Conservation (phyloP, 1,140 invertebrate genomes). For the Tribolium castaneum region DNA sequence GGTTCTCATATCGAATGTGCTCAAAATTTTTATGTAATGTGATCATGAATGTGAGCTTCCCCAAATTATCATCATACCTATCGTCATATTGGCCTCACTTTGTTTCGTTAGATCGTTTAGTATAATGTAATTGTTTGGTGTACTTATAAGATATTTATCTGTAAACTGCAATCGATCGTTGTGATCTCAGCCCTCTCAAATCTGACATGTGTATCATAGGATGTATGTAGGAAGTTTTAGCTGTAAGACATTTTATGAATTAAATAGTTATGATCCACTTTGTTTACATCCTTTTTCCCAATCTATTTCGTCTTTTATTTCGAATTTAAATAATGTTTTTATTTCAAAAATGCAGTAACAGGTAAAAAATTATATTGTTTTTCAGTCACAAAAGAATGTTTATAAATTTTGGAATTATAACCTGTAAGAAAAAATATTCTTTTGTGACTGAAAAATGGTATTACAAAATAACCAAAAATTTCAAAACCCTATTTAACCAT, state of each 20-base stretch:
- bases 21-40: slow-evolving; percentile 45
- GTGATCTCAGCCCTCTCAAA: slow-evolving; percentile 56
- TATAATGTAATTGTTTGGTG: slow-evolving; percentile 41
- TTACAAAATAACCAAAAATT: no score
- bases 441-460: no score
- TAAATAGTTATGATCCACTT: slow-evolving; percentile 39
- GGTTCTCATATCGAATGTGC: slow-evolving; percentile 40
- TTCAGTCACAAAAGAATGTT: no score
- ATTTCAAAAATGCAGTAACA: no score
- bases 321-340: no score
- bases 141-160: slow-evolving; percentile 47
- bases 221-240: slow-evolving; percentile 46
- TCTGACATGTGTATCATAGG: slow-evolving; percentile 54
- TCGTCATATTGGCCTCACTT: slow-evolving; percentile 43
- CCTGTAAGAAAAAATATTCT: no score
- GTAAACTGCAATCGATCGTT: slow-evolving; percentile 42
- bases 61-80: slow-evolving; percentile 22
- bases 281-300: no score
- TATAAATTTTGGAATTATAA: no score
- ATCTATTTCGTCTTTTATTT: no score
- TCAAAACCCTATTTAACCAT: no score
- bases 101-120: slow-evolving; percentile 26
- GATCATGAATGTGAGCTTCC: slow-evolving; percentile 48
- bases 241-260: slow-evolving; percentile 45
- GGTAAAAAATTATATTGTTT: no score